Conservation (phyloP, 2,888 invertebrate genomes). For the Polyommatus icarus region DNA sequence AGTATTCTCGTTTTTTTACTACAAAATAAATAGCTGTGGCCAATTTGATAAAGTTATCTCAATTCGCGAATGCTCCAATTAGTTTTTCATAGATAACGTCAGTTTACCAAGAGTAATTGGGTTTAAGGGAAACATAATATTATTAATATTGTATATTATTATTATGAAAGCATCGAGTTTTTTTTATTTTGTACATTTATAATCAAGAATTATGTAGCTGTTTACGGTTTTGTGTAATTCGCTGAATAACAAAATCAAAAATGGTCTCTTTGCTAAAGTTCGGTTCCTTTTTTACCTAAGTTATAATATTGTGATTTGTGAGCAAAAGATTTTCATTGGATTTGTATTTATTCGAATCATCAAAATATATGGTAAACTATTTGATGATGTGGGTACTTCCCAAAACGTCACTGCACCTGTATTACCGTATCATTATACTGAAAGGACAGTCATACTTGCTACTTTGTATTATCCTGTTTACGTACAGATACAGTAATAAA, state of each 20-base stretch:
- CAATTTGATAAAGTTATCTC: conserved; percentile 1
- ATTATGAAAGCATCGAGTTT: background rate
- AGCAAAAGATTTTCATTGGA: no score
- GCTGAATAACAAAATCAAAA: no score
- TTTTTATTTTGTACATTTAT: background rate
- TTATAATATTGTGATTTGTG: no score
- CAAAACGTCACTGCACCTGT: background rate
- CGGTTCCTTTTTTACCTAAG: no score
- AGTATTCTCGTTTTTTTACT: background rate
- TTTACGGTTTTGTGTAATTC: no score
- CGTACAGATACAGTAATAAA: background rate
- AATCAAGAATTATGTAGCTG: no score
- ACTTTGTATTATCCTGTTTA: background rate
- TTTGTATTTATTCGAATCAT: no score
- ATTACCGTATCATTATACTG: background rate
- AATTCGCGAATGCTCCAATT: conserved; percentile 16
- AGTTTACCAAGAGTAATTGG: background rate
- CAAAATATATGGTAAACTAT: background rate
- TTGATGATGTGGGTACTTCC: background rate
- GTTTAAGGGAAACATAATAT: background rate
- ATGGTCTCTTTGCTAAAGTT: no score
- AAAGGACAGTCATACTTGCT: background rate
- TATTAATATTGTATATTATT: no score
- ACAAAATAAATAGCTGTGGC: background rate
- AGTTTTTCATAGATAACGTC: background rate